A percentile compares a stretch with the other conserved stretches of the same genome.
Evolutionary conservation across 2,113 vertebrate genomes (phyloP).

Genomic region (Beaufortia kweichowensis): DNA sequence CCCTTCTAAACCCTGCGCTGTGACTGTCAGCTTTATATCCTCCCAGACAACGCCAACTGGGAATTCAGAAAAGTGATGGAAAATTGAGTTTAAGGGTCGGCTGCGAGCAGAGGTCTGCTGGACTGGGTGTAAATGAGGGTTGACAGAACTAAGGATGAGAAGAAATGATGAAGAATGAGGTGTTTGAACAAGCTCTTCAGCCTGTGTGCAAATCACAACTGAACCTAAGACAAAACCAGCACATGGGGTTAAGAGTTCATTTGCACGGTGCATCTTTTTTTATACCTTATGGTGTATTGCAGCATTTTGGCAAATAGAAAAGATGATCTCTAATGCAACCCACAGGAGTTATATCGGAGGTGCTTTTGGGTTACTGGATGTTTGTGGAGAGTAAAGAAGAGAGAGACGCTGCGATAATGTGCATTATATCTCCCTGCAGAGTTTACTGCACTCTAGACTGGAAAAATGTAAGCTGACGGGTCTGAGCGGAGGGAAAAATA

Average conservation of each 20-base stretch:
- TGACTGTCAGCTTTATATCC: constrained; percentile 30
- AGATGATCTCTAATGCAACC: not conserved
- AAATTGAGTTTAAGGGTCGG: constrained; percentile 41
- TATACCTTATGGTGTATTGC: not conserved
- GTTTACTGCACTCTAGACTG: not conserved
- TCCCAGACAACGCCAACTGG: constrained; percentile 12
- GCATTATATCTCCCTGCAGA: constrained; percentile 39
- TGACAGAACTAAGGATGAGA: constrained; percentile 51
- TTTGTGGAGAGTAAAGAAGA: not conserved
- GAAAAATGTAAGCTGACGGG: constrained; percentile 41
- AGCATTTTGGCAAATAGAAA: constrained; percentile 1
- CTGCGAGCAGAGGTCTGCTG: constrained; percentile 27
- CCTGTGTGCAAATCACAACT: constrained; percentile 7
- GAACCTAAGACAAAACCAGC: not conserved
- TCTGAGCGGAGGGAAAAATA: not conserved
- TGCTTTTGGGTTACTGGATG: not conserved
- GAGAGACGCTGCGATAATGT: not conserved
- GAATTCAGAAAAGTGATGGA: constrained; percentile 36
- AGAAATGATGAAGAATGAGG: constrained; percentile 46
- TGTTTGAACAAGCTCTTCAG: constrained; percentile 32
- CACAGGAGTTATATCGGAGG: not conserved
- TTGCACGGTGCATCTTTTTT: not conserved
- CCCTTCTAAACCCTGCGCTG: constrained; percentile 19
- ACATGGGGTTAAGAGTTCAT: not conserved
- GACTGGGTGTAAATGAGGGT: constrained; percentile 41